Evolutionary conservation across 2,113 vertebrate genomes (phyloP).

Genomic region (Felis catus): DNA sequence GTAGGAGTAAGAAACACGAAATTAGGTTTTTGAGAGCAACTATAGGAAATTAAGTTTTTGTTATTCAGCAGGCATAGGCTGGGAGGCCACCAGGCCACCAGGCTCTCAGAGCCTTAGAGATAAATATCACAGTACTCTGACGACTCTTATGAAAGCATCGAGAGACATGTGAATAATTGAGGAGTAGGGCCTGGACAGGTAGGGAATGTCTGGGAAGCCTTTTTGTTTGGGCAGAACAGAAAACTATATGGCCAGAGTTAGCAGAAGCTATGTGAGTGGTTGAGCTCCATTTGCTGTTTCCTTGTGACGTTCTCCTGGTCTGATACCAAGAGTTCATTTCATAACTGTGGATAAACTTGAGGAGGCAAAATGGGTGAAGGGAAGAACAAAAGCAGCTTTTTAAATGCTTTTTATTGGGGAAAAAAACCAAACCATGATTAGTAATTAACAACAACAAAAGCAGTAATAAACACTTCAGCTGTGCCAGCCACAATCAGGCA

Average conservation of each 20-base stretch:
- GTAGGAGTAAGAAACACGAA: not conserved
- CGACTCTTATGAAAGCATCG: not conserved
- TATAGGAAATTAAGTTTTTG: slow-evolving; percentile 14
- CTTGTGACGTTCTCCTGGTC: not conserved
- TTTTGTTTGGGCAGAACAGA: slow-evolving; percentile 23
- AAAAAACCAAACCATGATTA: not conserved
- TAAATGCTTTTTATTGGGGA: not conserved
- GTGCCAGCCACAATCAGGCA: not conserved
- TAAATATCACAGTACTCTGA: not conserved
- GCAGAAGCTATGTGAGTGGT: slow-evolving; percentile 1
- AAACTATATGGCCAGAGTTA: not conserved
- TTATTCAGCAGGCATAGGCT: not conserved
- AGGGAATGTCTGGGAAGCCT: not conserved
- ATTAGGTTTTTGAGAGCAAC: not conserved
- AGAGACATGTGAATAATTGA: not conserved
- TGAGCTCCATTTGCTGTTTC: not conserved
- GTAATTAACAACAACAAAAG: not conserved
- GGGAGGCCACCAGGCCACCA: not conserved
- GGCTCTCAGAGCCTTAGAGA: not conserved
- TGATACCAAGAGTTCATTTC: slow-evolving; percentile 20
- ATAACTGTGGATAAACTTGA: slow-evolving; percentile 33
- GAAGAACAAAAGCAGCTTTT: slow-evolving; percentile 42
- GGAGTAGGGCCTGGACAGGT: not conserved
- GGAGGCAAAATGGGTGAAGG: not conserved
- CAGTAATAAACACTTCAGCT: not conserved